Evolutionary conservation across 1,140 invertebrate species (phyloP).

Genomic region (Nylanderia fulva): DNA sequence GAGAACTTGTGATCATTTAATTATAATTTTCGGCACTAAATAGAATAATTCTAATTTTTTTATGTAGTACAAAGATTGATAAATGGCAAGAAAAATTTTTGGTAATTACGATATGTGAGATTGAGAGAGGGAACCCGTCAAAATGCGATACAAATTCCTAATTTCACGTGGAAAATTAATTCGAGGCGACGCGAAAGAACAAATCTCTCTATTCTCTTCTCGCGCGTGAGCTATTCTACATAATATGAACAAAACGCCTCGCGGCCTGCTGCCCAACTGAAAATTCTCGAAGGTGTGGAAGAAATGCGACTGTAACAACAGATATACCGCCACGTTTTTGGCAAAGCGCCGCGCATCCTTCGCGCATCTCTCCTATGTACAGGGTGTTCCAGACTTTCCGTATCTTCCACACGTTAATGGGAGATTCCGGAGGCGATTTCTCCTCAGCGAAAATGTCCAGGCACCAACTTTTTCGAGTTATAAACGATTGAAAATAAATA

Average conservation of each 20-base stretch:
- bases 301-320: constrained; percentile 29
- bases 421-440: no score
- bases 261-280: constrained; percentile 41
- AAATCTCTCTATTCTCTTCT: background rate
- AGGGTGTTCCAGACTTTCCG: no score
- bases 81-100: background rate
- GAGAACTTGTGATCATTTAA: background rate
- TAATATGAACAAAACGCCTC: constrained; percentile 43
- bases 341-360: constrained; percentile 72
- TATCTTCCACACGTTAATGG: no score
- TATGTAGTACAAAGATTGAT: background rate
- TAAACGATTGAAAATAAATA: no score
- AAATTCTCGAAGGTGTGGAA: constrained; percentile 33
- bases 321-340: constrained; percentile 65
- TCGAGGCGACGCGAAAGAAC: background rate
- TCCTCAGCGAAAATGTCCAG: no score
- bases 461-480: no score
- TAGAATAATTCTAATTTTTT: background rate
- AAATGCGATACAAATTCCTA: constrained; percentile 2
- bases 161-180: background rate
- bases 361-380: no score
- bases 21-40: background rate
- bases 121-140: background rate
- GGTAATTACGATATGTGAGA: background rate
- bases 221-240: background rate